A percentile compares a stretch with the other conserved stretches of the same genome.
These are phyloP conservation scores for Catocala sponsa DNA, from an alignment of 2,888 invertebrate species.

Conservation along the genomic window DNA sequence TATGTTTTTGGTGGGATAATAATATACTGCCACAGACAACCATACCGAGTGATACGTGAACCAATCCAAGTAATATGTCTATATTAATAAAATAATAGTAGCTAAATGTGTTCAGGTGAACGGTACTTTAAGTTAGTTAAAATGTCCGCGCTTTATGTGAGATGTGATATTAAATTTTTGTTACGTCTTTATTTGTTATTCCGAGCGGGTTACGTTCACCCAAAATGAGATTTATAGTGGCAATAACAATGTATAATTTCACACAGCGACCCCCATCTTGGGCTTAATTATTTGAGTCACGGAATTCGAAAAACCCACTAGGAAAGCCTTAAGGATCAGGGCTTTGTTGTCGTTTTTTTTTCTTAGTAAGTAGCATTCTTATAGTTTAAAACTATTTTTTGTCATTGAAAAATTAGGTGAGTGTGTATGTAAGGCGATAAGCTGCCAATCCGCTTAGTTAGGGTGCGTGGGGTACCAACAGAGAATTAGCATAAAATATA, in stretches of 20 bases:
- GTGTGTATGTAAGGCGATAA: constrained; percentile 79
- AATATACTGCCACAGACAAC: too few species aligned
- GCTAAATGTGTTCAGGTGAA: constrained; percentile 1
- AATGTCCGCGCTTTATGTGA: constrained; percentile 34
- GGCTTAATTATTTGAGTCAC: constrained; percentile 87
- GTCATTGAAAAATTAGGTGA: constrained; percentile 81
- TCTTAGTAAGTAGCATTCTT: constrained; percentile 66
- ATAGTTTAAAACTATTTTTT: constrained; percentile 77
- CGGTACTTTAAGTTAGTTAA: constrained; percentile 10
- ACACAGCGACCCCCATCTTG: constrained; percentile 76
- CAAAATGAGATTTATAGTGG: constrained; percentile 84
- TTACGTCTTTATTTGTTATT: constrained; percentile 74
- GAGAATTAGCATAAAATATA: constrained; percentile 83
- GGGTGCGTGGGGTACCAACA: constrained; percentile 69
- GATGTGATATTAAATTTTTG: constrained; percentile 62
- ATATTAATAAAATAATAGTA: not conserved
- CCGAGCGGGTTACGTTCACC: constrained; percentile 73
- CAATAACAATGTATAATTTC: constrained; percentile 86
- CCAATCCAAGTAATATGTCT: too few species aligned
- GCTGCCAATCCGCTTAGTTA: constrained; percentile 86
- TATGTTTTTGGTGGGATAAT: too few species aligned
- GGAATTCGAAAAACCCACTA: constrained; percentile 82
- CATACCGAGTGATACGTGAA: too few species aligned
- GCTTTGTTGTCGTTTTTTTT: constrained; percentile 77
- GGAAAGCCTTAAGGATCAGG: constrained; percentile 80